Base-by-base conservation (phyloP, 1,140 invertebrate species). In the Carcinoscorpius rotundicauda region DNA sequence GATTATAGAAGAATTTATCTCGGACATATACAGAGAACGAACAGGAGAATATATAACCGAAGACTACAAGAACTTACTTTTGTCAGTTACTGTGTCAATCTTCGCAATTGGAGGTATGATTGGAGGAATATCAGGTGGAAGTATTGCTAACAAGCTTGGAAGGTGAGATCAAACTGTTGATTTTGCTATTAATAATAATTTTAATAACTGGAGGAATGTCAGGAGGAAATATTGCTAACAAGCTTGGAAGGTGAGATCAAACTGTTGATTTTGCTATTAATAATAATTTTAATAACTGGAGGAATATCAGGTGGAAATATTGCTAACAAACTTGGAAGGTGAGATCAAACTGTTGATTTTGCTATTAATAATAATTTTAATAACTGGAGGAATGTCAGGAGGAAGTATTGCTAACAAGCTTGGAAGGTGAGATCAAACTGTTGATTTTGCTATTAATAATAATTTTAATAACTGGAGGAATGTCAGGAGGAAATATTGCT, bases 21-120 rank as follows among this genome's bases (percentile, higher is more conserved):
- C 87, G 73, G 84, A 88, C 72, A 87, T 92, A 56, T 91, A 93
- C 77, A 84, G 85, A 72, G 79, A 83, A 67, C 83, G 91, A 66
- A 86, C 87, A 71, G 84, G 84, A 5, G 81, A 83, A 72, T 83
- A 85, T 69, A 84, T 91, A 66, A 81, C 81, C 49, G 84, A 86
- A 58, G 84, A 85, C 55, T 80, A 81, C 57, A 83, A 85, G 63
- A 83, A 86, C 67, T 82, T 85, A 68, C 77, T 94, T 48, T 96
- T 91, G 79, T 89, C 92, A 56, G 79, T 96, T 66, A 90, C 91
- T 49, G 93, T 97, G 49, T 88, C 90, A 70, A 91, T 95, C 78
- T 97, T 95, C 76, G 91, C 91, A 66, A 87, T 96, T 70, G 94
- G 94, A 51, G 93, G 93, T 61, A 96, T 96, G 91, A 79, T 96